These are phyloP conservation scores for Cephus spinipes DNA, from an alignment of 2,888 invertebrate genomes.

Conservation along the genomic window DNA sequence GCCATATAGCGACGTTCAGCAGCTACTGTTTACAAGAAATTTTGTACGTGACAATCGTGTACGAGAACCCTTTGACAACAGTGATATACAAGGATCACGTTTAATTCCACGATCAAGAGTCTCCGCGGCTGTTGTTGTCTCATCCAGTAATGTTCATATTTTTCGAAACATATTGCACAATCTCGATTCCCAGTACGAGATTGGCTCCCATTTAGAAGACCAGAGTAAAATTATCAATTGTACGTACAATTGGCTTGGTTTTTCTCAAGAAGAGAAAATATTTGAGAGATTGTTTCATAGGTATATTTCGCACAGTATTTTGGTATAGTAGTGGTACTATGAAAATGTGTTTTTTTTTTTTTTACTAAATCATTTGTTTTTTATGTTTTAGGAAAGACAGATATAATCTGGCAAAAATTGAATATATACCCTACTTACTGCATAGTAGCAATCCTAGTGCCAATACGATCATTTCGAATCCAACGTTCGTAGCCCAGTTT, in stretches of 20 bases:
- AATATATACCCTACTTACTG: slow-evolving; percentile 90
- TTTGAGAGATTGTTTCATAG: slow-evolving; percentile 81
- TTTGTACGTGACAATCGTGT: slow-evolving; percentile 88
- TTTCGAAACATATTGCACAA: slow-evolving; percentile 94
- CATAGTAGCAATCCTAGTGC: slow-evolving; percentile 92
- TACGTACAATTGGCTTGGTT: slow-evolving; percentile 94
- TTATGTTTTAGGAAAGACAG: slow-evolving; percentile 78
- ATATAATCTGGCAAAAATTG: slow-evolving; percentile 93
- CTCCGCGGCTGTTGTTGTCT: slow-evolving; percentile 91
- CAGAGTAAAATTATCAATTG: slow-evolving; percentile 95
- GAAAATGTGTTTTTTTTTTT: background rate
- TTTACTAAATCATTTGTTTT: background rate
- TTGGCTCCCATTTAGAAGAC: slow-evolving; percentile 94
- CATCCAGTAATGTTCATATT: slow-evolving; percentile 90
- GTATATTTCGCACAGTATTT: slow-evolving; percentile 38
- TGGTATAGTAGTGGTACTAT: background rate
- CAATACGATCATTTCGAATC: slow-evolving; percentile 81
- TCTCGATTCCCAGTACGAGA: slow-evolving; percentile 90
- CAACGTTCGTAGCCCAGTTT: slow-evolving; percentile 84
- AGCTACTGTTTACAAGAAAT: slow-evolving; percentile 87
- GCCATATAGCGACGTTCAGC: slow-evolving; percentile 86
- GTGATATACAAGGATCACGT: slow-evolving; percentile 74
- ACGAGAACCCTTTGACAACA: slow-evolving; percentile 83
- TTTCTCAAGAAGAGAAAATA: slow-evolving; percentile 77
- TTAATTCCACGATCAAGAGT: slow-evolving; percentile 92